These are phyloP conservation scores for Brachypteracias leptosomus DNA, from an alignment of 2,113 vertebrate genomes.

Conservation along the genomic window DNA sequence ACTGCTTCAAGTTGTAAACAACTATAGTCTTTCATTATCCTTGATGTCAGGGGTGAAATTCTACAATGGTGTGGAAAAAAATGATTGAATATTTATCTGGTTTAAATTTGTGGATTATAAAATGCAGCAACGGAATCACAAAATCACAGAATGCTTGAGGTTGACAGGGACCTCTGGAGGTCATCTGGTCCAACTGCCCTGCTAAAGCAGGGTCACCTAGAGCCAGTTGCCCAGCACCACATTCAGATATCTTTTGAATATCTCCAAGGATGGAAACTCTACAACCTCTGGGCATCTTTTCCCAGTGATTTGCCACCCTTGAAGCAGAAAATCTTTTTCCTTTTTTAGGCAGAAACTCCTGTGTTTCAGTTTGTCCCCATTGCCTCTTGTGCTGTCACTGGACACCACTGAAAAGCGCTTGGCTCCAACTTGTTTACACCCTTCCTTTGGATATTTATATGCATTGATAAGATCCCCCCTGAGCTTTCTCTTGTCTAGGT, in stretches of 20 bases:
- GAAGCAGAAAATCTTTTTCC: background rate
- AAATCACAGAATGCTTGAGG: background rate
- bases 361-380: background rate
- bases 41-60: background rate
- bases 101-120: background rate
- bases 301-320: background rate
- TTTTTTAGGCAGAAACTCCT: background rate
- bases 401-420: background rate
- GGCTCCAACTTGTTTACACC: background rate
- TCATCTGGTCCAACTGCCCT: too few relatives aligned
- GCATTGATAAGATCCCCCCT: rapidly evolving
- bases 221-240: background rate
- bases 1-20: background rate
- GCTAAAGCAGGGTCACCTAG: background rate
- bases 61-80: background rate
- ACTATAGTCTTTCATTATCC: background rate
- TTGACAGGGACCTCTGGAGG: background rate
- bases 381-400: background rate
- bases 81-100: background rate
- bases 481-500: background rate
- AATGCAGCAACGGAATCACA: background rate
- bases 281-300: background rate
- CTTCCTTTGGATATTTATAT: background rate
- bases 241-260: background rate
- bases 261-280: background rate